phyloP scores from a whole-genome alignment of 2,113 vertebrate genomes.

The Zootoca vivipara region DNA sequence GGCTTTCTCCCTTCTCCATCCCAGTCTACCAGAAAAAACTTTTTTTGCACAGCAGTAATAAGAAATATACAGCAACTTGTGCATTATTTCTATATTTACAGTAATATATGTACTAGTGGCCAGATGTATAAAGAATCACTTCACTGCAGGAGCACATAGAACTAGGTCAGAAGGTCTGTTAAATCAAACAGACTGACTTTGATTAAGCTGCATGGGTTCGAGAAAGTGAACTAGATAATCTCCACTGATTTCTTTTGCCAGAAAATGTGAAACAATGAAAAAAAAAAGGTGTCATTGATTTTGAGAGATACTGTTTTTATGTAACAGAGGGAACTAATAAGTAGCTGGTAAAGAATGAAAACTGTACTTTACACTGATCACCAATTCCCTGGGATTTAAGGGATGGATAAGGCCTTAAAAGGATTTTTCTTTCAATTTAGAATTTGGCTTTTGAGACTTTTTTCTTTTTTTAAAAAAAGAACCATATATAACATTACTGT shows the following conservation, averaged over 20 bases:
- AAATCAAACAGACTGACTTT: neutral
- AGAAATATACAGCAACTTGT: too few species aligned
- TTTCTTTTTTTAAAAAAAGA: conserved; percentile 1
- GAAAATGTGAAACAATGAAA: neutral
- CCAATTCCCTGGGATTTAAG: neutral
- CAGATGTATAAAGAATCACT: neutral
- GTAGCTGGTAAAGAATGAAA: neutral
- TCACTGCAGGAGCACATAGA: neutral
- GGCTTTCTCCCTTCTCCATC: neutral
- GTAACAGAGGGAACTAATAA: neutral
- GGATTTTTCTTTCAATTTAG: neutral
- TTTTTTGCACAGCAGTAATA: too few species aligned
- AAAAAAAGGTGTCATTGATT: neutral
- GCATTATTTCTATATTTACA: too few species aligned
- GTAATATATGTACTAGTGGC: too few species aligned
- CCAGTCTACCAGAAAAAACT: too few species aligned
- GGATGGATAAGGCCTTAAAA: conserved; percentile 12
- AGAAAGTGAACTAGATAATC: neutral
- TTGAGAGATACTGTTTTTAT: neutral
- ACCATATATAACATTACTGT: neutral
- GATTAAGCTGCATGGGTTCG: neutral
- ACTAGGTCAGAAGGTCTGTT: neutral
- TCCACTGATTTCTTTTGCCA: neutral
- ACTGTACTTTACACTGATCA: neutral
- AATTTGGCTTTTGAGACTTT: neutral